These are phyloP conservation scores for Aplysina aerophoba DNA, from an alignment of 37 sponge, comb jelly and placozoan genomes.

Conservation along the genomic window DNA sequence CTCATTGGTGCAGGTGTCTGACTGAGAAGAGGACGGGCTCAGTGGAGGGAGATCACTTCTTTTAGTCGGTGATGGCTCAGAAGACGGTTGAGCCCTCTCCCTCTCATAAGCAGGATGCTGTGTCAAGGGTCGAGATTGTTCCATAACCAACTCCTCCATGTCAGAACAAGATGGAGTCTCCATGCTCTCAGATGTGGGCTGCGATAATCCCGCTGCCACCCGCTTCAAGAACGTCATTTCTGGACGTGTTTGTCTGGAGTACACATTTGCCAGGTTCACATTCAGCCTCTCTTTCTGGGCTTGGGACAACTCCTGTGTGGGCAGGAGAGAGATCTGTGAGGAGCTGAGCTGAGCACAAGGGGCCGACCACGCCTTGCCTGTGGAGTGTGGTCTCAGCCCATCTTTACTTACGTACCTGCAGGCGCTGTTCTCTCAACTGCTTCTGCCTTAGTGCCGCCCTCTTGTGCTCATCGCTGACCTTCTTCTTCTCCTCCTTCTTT, in stretches of 20 bases:
- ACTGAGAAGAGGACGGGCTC: background rate
- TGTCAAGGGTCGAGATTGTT: no score
- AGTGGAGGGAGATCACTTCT: background rate
- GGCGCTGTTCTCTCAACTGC: conserved; percentile 43
- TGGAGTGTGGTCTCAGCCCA: no score
- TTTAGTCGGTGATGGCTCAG: no score
- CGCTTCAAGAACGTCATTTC: background rate
- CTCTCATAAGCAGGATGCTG: no score
- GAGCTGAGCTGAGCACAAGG: background rate
- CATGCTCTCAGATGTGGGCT: no score
- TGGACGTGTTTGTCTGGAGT: background rate
- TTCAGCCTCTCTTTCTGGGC: background rate
- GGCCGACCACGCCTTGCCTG: no score
- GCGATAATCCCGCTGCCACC: background rate
- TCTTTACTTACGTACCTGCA: background rate
- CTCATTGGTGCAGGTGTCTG: background rate
- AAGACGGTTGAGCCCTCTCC: no score
- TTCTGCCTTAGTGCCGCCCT: background rate
- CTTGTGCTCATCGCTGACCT: conserved; percentile 34
- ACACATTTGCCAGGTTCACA: conserved; percentile 10
- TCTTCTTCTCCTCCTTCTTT: conserved; percentile 58
- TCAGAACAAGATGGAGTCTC: no score
- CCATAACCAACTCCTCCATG: no score
- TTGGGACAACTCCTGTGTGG: conserved; percentile 14
- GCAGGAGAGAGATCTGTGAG: background rate